Percentiles rank a stretch among this genome's conserved stretches.
Conservation (phyloP, 2,113 vertebrate genomes). For the Camelus bactrianus region DNA sequence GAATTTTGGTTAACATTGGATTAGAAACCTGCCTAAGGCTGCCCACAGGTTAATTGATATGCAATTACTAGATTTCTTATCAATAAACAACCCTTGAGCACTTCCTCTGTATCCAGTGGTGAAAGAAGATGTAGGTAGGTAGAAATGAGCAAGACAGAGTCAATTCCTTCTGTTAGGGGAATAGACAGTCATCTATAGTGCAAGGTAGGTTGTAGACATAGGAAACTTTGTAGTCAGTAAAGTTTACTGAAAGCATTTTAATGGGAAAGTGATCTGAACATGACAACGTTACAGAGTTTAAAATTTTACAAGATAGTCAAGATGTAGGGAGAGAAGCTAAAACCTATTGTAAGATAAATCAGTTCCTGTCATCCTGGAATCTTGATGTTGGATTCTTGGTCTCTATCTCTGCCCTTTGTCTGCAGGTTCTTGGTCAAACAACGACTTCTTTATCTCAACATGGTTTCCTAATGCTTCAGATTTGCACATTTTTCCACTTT, state of each 20-base stretch:
- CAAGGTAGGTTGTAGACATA: not conserved
- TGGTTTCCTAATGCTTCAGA: not conserved
- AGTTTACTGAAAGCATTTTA: not conserved
- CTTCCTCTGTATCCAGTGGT: fast-evolving
- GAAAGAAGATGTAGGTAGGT: not conserved
- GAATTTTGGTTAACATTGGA: not conserved
- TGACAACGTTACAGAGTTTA: not conserved
- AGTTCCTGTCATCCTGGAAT: not conserved
- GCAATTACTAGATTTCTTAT: not conserved
- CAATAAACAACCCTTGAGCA: not conserved
- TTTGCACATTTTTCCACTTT: not conserved
- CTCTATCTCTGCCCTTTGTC: not conserved
- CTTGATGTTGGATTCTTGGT: not conserved
- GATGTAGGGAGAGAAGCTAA: not conserved
- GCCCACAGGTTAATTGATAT: not conserved
- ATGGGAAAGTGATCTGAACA: not conserved
- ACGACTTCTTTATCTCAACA: not conserved
- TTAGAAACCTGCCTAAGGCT: not conserved
- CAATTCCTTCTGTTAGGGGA: not conserved
- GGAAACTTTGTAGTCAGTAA: not conserved
- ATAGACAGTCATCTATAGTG: not conserved
- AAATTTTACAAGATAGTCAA: not conserved
- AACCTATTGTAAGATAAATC: not conserved
- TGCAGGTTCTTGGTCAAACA: not conserved
- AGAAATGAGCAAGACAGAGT: not conserved